Evolutionary conservation across 2,113 vertebrate species (phyloP).

Genomic region (Antechinus stuartii): DNA sequence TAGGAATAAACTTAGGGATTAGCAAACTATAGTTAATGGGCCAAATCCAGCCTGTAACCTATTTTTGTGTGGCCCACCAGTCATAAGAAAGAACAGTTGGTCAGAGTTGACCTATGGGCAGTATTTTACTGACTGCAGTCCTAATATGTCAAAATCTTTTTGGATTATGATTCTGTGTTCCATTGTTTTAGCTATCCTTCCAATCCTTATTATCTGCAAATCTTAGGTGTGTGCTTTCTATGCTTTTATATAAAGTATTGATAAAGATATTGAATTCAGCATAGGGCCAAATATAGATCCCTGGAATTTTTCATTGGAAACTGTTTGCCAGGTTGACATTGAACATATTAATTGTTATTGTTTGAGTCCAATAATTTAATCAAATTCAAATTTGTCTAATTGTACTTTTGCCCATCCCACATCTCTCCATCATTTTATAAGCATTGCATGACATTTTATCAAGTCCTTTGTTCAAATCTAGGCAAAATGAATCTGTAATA

Average conservation of each 20-base stretch:
- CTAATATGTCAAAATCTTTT: neutral
- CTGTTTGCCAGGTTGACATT: neutral
- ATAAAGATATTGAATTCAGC: neutral
- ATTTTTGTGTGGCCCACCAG: neutral
- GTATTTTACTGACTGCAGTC: neutral
- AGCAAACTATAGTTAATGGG: neutral
- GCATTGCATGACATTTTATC: neutral
- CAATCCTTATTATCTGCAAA: neutral
- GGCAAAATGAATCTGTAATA: neutral
- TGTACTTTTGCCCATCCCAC: neutral
- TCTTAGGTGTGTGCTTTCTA: neutral
- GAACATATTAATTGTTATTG: neutral
- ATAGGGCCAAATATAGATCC: neutral
- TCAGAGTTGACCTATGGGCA: too few species aligned
- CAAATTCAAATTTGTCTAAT: neutral
- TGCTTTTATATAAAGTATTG: neutral
- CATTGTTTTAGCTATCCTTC: neutral
- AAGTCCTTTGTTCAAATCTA: neutral
- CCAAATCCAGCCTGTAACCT: neutral
- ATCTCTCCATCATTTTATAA: neutral
- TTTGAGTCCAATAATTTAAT: too few species aligned
- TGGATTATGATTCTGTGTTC: neutral
- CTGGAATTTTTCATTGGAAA: neutral
- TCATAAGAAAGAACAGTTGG: neutral
- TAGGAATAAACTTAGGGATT: neutral